A percentile compares a stretch with the other conserved stretches of the same genome.
These are phyloP conservation scores for Dermolepida albohirtum DNA, from an alignment of 2,888 invertebrate genomes.

Conservation along the genomic window DNA sequence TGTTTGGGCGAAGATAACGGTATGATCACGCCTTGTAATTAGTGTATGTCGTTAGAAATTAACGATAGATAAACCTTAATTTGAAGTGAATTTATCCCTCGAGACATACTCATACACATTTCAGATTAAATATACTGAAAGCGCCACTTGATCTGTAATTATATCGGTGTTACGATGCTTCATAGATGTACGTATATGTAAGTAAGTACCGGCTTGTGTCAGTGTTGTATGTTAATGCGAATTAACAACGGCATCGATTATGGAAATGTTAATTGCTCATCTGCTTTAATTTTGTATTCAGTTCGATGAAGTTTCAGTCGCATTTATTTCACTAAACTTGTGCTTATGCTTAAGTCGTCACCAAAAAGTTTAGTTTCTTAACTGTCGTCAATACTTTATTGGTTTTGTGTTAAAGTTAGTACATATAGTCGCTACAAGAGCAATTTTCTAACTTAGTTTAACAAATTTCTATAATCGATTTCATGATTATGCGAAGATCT, in stretches of 20 bases:
- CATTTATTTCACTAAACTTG: not conserved
- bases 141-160: conserved; percentile 14
- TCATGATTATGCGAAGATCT: too few relatives aligned
- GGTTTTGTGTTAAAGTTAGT: not conserved
- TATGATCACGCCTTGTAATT: not conserved
- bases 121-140: conserved; percentile 10
- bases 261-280: conserved; percentile 21
- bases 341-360: not conserved
- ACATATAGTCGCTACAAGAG: too few relatives aligned
- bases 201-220: conserved; percentile 7
- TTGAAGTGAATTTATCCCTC: not conserved
- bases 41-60: conserved; percentile 1
- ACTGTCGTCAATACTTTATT: not conserved
- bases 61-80: conserved; percentile 10
- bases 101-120: not conserved
- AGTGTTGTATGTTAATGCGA: conserved; percentile 1
- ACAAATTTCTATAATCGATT: too few relatives aligned
- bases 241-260: conserved; percentile 15
- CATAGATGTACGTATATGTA: not conserved
- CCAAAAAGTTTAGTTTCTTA: conserved; percentile 2
- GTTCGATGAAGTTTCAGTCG: conserved; percentile 8
- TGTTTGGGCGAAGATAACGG: too few relatives aligned
- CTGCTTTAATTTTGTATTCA: conserved; percentile 12
- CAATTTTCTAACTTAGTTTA: too few relatives aligned
- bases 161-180: not conserved